phyloP scores from a whole-genome alignment of 35 echinoderm and acorn worm genomes.

The Strongylocentrotus purpuratus region DNA sequence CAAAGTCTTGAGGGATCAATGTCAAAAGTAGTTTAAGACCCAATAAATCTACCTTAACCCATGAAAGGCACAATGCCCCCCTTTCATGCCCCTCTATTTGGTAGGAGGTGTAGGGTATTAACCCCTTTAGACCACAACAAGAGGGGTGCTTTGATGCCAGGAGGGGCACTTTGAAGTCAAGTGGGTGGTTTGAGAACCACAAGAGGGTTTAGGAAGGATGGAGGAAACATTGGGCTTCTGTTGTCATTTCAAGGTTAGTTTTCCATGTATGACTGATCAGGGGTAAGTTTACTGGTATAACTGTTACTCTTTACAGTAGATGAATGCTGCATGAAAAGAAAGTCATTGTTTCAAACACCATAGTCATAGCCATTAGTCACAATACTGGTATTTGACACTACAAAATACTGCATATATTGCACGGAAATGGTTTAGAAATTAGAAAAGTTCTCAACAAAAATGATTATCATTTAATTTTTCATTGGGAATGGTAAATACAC shows the following conservation, averaged over 20 bases:
- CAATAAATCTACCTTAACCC: background rate
- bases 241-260: background rate
- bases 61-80: background rate
- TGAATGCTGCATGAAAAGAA: background rate
- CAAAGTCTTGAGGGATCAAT: background rate
- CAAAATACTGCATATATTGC: too few relatives aligned
- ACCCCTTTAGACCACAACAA: background rate
- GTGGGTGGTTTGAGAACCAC: background rate
- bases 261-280: background rate
- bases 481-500: too few relatives aligned
- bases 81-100: background rate
- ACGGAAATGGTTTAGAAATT: too few relatives aligned
- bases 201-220: background rate
- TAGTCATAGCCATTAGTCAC: background rate
- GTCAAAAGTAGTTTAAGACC: constrained; percentile 17
- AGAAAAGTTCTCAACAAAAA: too few relatives aligned
- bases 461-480: too few relatives aligned
- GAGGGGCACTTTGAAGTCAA: background rate
- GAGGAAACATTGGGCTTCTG: background rate
- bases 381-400: too few relatives aligned
- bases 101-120: background rate
- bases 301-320: background rate
- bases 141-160: background rate
- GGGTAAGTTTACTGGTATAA: background rate
- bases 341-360: background rate